Evolutionary conservation across 2,113 vertebrate genomes (phyloP).

Genomic region (Pomatorhinus ruficollis): DNA sequence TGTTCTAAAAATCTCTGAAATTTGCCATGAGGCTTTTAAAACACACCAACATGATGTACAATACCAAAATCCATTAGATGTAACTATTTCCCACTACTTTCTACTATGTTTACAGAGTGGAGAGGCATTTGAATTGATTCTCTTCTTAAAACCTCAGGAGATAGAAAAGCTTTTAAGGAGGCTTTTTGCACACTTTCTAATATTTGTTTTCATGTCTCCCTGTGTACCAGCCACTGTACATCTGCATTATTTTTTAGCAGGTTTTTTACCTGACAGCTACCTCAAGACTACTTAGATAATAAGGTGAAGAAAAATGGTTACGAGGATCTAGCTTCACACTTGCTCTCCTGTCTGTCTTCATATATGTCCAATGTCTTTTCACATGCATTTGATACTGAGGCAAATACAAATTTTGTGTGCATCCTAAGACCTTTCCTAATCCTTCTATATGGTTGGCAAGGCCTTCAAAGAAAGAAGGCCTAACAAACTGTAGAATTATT

Average conservation of each 20-base stretch:
- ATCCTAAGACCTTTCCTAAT: neutral
- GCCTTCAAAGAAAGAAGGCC: neutral
- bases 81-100: slow-evolving; percentile 1
- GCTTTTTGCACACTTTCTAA: slow-evolving; percentile 37
- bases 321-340: neutral
- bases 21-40: neutral
- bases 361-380: neutral
- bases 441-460: neutral
- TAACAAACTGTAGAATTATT: neutral
- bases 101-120: neutral
- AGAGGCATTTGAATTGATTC: slow-evolving; percentile 11
- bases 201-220: slow-evolving; percentile 44
- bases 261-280: neutral
- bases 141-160: slow-evolving; percentile 43
- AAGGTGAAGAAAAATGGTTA: neutral
- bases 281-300: neutral
- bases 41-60: neutral
- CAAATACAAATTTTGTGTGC: neutral
- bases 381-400: neutral
- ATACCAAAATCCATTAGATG: neutral
- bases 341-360: neutral
- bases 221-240: neutral
- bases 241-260: slow-evolving; percentile 12
- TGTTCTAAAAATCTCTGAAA: neutral
- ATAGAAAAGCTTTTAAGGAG: slow-evolving; percentile 56